Conservation (phyloP, 2,888 invertebrate genomes). For the Gandaritis pyraliata region DNA sequence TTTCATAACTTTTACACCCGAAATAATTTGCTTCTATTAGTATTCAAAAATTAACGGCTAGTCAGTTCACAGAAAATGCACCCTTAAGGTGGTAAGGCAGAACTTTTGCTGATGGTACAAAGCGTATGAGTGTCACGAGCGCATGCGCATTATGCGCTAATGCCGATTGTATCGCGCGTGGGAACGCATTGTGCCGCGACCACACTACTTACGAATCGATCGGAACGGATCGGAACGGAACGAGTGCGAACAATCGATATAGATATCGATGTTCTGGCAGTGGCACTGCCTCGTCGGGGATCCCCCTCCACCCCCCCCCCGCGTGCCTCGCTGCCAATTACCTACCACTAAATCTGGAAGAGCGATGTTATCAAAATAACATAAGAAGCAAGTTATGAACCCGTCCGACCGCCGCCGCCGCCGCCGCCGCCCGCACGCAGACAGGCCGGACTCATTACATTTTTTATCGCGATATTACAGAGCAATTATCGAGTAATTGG, state of each 20-base stretch:
- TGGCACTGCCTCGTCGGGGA: background rate
- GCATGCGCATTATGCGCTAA: slow-evolving; percentile 20
- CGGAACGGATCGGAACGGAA: background rate
- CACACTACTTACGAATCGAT: slow-evolving; percentile 5
- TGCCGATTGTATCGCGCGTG: slow-evolving; percentile 25
- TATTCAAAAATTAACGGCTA: too few species aligned
- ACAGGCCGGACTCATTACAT: slow-evolving; percentile 25
- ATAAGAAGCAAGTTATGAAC: slow-evolving; percentile 24
- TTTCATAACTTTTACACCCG: too few species aligned
- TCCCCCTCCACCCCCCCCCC: too few species aligned
- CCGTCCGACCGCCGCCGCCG: slow-evolving; percentile 6
- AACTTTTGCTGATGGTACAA: too few species aligned
- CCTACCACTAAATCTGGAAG: slow-evolving; percentile 27
- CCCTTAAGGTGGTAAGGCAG: too few species aligned
- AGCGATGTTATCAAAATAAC: slow-evolving; percentile 26
- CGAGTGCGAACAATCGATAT: slow-evolving; percentile 1
- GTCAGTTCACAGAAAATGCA: too few species aligned
- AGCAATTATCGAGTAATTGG: slow-evolving; percentile 37
- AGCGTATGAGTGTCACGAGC: slow-evolving; percentile 17
- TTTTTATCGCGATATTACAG: slow-evolving; percentile 32
- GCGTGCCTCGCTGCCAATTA: slow-evolving; percentile 17
- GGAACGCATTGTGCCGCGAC: slow-evolving; percentile 8
- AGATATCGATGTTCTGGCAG: too few species aligned
- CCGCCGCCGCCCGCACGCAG: slow-evolving; percentile 24
- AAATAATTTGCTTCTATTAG: too few species aligned